Conservation (phyloP, 2,797 vertebrate species). For the Esox lucius region DNA sequence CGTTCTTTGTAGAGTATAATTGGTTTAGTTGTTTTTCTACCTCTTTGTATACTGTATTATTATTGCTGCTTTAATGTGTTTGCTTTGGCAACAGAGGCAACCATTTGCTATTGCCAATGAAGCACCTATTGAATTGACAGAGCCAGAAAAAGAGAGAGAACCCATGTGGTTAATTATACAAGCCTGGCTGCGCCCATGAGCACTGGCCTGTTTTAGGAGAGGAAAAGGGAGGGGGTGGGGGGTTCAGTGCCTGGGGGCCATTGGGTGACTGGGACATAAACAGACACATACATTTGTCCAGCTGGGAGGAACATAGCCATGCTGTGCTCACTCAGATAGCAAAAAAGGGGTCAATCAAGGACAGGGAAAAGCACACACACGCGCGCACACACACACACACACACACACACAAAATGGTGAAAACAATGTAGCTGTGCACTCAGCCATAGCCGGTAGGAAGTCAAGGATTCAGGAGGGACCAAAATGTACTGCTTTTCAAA, state of each 20-base stretch:
- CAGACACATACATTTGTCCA: not conserved
- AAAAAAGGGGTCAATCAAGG: slow-evolving; percentile 6
- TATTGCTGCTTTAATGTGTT: too few species aligned
- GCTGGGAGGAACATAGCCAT: slow-evolving; percentile 10
- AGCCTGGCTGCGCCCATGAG: not conserved
- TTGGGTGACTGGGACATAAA: not conserved
- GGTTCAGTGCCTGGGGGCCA: not conserved
- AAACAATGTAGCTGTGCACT: too few species aligned
- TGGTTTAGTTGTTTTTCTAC: too few species aligned
- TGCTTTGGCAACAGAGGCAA: too few species aligned
- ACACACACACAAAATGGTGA: too few species aligned
- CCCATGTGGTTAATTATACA: slow-evolving; percentile 2
- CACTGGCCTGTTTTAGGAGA: not conserved
- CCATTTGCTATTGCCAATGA: too few species aligned
- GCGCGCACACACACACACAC: not conserved
- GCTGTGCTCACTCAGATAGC: slow-evolving; percentile 21
- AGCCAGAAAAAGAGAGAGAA: not conserved
- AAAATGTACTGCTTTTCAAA: too few species aligned
- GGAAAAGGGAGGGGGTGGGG: not conserved
- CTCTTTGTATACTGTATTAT: too few species aligned
- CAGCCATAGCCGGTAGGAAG: too few species aligned
- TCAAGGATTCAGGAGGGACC: too few species aligned
- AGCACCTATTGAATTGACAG: not conserved
- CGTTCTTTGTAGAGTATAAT: too few species aligned
- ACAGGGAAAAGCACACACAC: slow-evolving; percentile 1